Evolutionary conservation across 2,797 vertebrate genomes (phyloP), one percentile per base, ranked within the genome.

Genomic region (Muraenolepis orangiensis): DNA sequence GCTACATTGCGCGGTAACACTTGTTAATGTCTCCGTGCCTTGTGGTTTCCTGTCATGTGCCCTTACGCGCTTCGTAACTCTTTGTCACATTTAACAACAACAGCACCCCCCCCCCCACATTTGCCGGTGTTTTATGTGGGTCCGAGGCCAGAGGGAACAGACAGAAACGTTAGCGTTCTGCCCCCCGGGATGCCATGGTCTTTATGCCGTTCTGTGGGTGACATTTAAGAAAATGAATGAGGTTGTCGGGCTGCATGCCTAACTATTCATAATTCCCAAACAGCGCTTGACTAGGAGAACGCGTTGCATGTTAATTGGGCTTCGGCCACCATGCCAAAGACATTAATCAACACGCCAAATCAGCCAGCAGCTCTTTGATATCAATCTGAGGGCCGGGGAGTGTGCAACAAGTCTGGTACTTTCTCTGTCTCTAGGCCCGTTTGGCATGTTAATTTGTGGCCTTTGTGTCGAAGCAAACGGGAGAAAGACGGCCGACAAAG

Each of bases 261-360:
- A 42, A 69, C 64, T 18, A 72, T 80, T 73, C 69, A 68, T 46
- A 18, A 36, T 61, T 76, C 36, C 28, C 34, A 40, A 34, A 29
- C 31, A n/a, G 46, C 11, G 64, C 14, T 64, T 64, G 57, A 26
- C n/a, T 12, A 64, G 57, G n/a, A 26, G 57, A 64, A 23, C 3
- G 57, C 57, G 16, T 12, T 23, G 23, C 57, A 26, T 64, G 57
- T 64, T 64, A 64, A 64, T 64, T 64, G 57, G 57, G 23, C 10
- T 10, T 64, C 23, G 57, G n/a, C 57, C 23, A 64, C n/a, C n/a
- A 13, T 64, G 69, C 73, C 66, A 64, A 72, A 69, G 73, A 32
- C 78, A 31, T 79, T 82, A 79, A 71, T 73, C 76, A 71, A 77
- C 71, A 71, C 70, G 78, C 72, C 87, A n/a, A n/a, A 77, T 84